Evolutionary conservation across 2,888 invertebrate species (phyloP).

Genomic region (Perithous albicinctus): DNA sequence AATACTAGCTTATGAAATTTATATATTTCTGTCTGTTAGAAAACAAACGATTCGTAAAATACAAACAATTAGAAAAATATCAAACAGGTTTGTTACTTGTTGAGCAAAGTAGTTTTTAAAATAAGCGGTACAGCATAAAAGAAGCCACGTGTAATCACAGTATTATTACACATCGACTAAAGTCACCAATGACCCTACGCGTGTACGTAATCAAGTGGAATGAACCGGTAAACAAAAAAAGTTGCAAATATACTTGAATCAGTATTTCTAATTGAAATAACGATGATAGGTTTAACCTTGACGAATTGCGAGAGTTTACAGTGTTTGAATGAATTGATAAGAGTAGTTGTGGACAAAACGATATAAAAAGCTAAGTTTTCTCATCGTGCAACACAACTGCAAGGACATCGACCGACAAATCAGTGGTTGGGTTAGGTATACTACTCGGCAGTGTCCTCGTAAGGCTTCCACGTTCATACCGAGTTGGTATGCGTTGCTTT

Average conservation of each 20-base stretch:
- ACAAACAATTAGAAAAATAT: too few relatives aligned
- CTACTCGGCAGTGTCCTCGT: background rate
- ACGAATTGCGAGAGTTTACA: background rate
- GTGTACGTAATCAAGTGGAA: background rate
- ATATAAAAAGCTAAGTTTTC: background rate
- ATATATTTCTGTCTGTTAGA: too few relatives aligned
- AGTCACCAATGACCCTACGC: constrained; percentile 4
- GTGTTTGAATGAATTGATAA: background rate
- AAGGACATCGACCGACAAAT: constrained; percentile 18
- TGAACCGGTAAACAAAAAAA: constrained; percentile 2
- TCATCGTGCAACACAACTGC: background rate
- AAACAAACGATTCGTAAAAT: too few relatives aligned
- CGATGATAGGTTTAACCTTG: background rate
- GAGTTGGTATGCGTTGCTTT: background rate
- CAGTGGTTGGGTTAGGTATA: background rate
- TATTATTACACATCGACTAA: background rate
- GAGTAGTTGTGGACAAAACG: background rate
- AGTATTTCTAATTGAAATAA: background rate
- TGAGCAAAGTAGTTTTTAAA: background rate
- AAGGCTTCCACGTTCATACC: constrained; percentile 4
- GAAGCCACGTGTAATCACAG: background rate
- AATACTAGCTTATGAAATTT: too few relatives aligned
- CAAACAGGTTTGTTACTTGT: too few relatives aligned
- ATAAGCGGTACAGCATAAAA: background rate
- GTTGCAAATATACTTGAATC: background rate